Evolutionary conservation across 2,888 invertebrate species (phyloP), one percentile per base, ranked within the genome.

Genomic region (Halictus ligatus): DNA sequence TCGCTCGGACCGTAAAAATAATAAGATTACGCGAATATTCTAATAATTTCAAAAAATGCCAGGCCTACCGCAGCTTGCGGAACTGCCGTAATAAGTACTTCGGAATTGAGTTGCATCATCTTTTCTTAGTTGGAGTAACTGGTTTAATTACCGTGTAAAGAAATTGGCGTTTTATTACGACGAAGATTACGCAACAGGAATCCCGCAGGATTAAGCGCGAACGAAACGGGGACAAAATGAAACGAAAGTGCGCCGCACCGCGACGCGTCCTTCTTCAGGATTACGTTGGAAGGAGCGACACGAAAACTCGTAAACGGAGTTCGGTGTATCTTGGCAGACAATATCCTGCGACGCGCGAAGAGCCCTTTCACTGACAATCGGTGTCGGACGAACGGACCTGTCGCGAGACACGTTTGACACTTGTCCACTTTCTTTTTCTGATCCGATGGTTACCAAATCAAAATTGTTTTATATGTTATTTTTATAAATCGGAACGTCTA

Each of bases 261-360:
- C 67, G 35, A 35, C 35, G 18, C 67, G 67, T 67, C 35, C 67
- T 67, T 67, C 35, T 67, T 29, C 67, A 8, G 67, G 35, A 18
- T 67, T 35, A 67, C 67, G 35, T 67, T 67, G 15, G 67, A 35
- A 67, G 35, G 8, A 35, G 35, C 29, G 67, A 67, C 67, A 35
- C 15, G 67, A 29, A 35, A 67, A 67, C 67, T 35, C 67, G 35
- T 35, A 67, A 67, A 67, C 35, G 35, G 8, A 1, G 35, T 35
- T 35, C 35, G 67, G 67, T 35, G 67, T 67, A 67, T 67, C 64
- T 29, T 35, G 15, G 29, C 67, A 67, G 67, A 67, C 35, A 67
- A 35, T 67, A 67, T 67, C 35, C 35, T 67, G 67, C 15, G 29
- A 60, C 25, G 13, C 12, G 60, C 60, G 60, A 60, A 29, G 67